phyloP scores from a whole-genome alignment of 2,113 vertebrate species.

The Hippocampus guttulatus region DNA sequence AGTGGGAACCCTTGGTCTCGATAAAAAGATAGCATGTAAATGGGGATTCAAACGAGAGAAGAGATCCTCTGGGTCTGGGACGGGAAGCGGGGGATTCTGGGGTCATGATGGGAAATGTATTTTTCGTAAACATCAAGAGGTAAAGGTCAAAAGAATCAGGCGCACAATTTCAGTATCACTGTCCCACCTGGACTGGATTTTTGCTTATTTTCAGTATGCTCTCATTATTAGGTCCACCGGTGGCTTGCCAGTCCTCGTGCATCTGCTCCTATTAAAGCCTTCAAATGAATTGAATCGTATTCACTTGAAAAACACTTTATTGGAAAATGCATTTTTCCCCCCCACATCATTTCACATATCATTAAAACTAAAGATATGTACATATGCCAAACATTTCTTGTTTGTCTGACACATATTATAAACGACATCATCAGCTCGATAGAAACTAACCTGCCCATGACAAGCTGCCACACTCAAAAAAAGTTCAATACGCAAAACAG shows the following conservation, averaged over 20 bases:
- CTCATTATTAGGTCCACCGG: neutral
- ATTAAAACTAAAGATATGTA: neutral
- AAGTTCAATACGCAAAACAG: slow-evolving; percentile 26
- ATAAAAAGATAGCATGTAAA: too few relatives aligned
- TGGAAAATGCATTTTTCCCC: neutral
- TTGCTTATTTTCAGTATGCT: too few relatives aligned
- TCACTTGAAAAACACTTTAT: neutral
- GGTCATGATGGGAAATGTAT: too few relatives aligned
- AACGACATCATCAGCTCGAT: slow-evolving; percentile 7
- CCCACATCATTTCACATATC: slow-evolving; percentile 2
- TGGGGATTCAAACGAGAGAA: too few relatives aligned
- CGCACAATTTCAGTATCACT: too few relatives aligned
- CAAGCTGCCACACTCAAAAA: neutral
- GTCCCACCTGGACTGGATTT: too few relatives aligned
- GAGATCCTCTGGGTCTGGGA: too few relatives aligned
- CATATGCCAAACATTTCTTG: neutral
- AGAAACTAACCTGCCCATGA: slow-evolving; percentile 18
- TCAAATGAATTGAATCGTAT: neutral
- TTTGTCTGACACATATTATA: slow-evolving; percentile 28
- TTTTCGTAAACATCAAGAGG: too few relatives aligned
- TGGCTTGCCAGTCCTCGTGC: too few relatives aligned
- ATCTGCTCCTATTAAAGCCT: neutral
- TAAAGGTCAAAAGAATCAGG: too few relatives aligned
- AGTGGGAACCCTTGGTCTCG: too few relatives aligned
- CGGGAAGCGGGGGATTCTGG: too few relatives aligned